Conservation (phyloP, 1,140 invertebrate genomes). For the Bombus impatiens region DNA sequence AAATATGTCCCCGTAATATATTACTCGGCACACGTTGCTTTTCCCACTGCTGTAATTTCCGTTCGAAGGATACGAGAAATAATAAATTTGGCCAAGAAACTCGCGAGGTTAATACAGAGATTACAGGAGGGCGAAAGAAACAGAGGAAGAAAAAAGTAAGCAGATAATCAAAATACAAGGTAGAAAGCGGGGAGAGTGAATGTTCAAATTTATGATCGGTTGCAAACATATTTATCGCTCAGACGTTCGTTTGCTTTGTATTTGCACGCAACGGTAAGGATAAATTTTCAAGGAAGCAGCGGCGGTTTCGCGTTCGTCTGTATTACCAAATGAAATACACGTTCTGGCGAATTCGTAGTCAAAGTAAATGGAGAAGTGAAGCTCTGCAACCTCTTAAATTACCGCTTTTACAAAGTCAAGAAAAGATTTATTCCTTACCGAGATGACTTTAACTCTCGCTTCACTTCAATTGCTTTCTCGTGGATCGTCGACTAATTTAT, state of each 20-base stretch:
- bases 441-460: neutral
- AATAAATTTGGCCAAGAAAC: conserved; percentile 21
- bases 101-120: conserved; percentile 22
- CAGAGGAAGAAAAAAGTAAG: neutral
- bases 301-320: neutral
- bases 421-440: neutral
- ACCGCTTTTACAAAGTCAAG: no score
- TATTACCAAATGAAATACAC: conserved; percentile 8
- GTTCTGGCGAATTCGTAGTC: neutral
- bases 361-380: neutral
- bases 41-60: conserved; percentile 27
- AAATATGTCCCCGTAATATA: neutral
- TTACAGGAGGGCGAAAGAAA: neutral
- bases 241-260: neutral
- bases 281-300: neutral
- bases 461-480: neutral
- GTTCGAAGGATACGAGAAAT: conserved; percentile 12
- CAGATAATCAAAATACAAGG: neutral
- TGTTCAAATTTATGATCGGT: conserved; percentile 12
- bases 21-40: conserved; percentile 7
- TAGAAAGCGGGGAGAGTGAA: neutral
- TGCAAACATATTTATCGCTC: neutral
- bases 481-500: neutral
- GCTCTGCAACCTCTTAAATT: neutral
- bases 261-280: neutral